Conservation (phyloP, 2,113 vertebrate genomes). For the Miniopterus natalensis region DNA sequence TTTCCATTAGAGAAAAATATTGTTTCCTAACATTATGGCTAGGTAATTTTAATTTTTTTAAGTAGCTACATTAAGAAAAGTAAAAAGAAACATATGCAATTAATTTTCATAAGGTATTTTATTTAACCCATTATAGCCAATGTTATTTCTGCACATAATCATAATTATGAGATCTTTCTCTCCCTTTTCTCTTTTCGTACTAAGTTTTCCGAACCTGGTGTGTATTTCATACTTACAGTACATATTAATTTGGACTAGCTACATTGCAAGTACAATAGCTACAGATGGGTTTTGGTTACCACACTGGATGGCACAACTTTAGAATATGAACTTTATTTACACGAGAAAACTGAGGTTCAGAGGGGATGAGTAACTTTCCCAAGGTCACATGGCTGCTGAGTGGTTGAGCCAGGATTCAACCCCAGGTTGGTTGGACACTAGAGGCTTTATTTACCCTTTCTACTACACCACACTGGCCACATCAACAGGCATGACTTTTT, state of each 20-base stretch:
- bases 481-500: not conserved
- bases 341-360: not conserved
- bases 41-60: not conserved
- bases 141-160: not conserved
- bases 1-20: slow-evolving; percentile 20
- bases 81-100: slow-evolving; percentile 28
- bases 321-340: not conserved
- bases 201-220: not conserved
- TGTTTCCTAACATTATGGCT: not conserved
- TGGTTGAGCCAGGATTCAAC: not conserved
- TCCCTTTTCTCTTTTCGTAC: not conserved
- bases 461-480: not conserved
- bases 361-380: not conserved
- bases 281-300: too few relatives aligned
- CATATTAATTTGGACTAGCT: not conserved
- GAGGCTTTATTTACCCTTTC: not conserved
- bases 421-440: not conserved
- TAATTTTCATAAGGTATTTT: not conserved
- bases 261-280: not conserved
- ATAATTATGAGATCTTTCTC: slow-evolving; percentile 13
- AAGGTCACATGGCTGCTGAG: not conserved
- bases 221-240: not conserved
- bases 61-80: not conserved
- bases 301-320: not conserved
- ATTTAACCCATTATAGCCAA: not conserved